phyloP scores from a whole-genome alignment of 1,140 invertebrate species.

The Megalopta genalis region DNA sequence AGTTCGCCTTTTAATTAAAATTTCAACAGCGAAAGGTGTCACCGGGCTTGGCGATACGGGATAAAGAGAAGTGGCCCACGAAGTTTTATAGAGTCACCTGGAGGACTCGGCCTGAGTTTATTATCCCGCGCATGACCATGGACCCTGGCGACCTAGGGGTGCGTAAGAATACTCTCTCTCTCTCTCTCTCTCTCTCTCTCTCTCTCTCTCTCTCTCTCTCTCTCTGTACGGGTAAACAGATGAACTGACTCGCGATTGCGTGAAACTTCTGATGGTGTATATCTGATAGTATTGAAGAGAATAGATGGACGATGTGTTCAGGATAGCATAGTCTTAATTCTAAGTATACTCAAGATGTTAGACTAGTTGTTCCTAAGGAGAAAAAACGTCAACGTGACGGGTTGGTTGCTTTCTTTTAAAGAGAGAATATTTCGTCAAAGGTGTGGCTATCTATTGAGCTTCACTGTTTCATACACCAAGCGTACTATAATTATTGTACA shows the following conservation, averaged over 20 bases:
- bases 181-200: too few relatives aligned
- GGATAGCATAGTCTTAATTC: too few relatives aligned
- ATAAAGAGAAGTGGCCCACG: not conserved
- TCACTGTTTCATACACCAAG: too few relatives aligned
- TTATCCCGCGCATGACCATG: slow-evolving; percentile 21
- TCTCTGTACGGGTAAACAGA: slow-evolving; percentile 52
- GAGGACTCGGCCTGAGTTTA: slow-evolving; percentile 8
- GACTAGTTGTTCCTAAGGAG: too few relatives aligned
- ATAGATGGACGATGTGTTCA: too few relatives aligned
- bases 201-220: slow-evolving; percentile 1
- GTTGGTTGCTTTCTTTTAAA: too few relatives aligned
- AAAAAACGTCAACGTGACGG: too few relatives aligned
- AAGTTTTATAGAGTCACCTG: slow-evolving; percentile 24
- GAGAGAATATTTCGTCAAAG: too few relatives aligned
- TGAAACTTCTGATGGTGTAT: slow-evolving; percentile 65
- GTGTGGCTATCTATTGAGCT: too few relatives aligned
- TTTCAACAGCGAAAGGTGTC: not conserved
- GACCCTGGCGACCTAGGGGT: slow-evolving; percentile 10
- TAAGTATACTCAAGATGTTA: too few relatives aligned
- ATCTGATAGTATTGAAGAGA: too few relatives aligned
- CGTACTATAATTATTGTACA: too few relatives aligned
- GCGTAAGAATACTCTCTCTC: slow-evolving; percentile 43
- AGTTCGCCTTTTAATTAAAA: slow-evolving; percentile 20
- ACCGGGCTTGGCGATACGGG: not conserved
- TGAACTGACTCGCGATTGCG: slow-evolving; percentile 65